phyloP scores from a whole-genome alignment of 2,797 vertebrate species.

The Simalia tracyae region DNA sequence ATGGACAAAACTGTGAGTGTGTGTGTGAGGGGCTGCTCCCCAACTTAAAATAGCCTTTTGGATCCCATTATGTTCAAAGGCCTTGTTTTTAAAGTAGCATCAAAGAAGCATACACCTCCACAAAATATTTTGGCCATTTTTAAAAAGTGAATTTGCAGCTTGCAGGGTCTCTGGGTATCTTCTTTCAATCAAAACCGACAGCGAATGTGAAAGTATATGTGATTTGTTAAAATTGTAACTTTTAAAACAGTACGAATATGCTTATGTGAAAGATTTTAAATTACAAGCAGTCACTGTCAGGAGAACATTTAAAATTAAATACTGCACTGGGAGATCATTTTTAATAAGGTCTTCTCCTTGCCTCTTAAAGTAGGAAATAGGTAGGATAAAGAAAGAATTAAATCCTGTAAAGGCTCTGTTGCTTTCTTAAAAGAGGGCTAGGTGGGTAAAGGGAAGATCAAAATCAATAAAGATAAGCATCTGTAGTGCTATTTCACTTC shows the following conservation, averaged over 20 bases:
- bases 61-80: neutral
- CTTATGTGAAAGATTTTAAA: neutral
- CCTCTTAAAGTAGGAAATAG: rapidly evolving
- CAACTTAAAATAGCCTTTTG: neutral
- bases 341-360: neutral
- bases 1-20: neutral
- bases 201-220: neutral
- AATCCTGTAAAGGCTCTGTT: neutral
- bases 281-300: neutral
- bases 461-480: neutral
- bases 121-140: neutral
- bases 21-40: neutral
- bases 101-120: neutral
- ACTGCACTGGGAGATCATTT: neutral
- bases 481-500: neutral
- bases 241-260: neutral
- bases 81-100: neutral
- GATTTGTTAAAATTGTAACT: neutral
- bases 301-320: slow-evolving; percentile 2
- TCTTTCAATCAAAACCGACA: neutral
- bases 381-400: slow-evolving; percentile 5
- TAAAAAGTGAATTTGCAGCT: neutral
- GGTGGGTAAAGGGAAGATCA: neutral
- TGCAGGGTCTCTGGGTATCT: neutral
- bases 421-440: neutral